phyloP scores from a whole-genome alignment of 2,113 vertebrate genomes.

The Myrmophylax atrothorax region DNA sequence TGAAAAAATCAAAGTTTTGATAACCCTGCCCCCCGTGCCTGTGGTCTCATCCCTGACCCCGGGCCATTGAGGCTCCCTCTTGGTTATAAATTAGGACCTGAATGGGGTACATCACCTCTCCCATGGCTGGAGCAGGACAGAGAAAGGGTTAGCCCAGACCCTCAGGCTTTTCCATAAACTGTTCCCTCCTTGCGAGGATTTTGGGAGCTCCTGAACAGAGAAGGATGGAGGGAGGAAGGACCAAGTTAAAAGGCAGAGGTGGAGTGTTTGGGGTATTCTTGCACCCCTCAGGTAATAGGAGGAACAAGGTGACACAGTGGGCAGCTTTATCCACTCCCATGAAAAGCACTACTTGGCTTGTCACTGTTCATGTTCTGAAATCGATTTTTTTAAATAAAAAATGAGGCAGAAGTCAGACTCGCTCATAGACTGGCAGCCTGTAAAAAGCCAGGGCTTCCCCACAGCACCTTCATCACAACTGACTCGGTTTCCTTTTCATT shows the following conservation, averaged over 20 bases:
- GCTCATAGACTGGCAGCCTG: neutral
- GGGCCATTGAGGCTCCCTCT: neutral
- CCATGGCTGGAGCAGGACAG: neutral
- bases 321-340: neutral
- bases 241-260: neutral
- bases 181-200: neutral
- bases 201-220: neutral
- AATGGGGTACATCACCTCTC: neutral
- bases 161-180: neutral
- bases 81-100: neutral
- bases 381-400: constrained; percentile 13
- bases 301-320: neutral
- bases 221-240: neutral
- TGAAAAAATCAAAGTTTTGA: neutral
- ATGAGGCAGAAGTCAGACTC: neutral
- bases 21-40: neutral
- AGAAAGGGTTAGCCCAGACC: neutral
- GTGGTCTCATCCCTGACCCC: neutral
- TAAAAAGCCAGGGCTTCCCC: neutral
- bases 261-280: neutral
- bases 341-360: neutral
- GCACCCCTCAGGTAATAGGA: neutral
- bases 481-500: neutral
- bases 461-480: accelerated
- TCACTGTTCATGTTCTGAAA: constrained; percentile 4